A percentile compares a stretch with the other conserved stretches of the same genome.
Conservation (phyloP, 2,113 vertebrate species). For the Dolichallabes microphthalmus region DNA sequence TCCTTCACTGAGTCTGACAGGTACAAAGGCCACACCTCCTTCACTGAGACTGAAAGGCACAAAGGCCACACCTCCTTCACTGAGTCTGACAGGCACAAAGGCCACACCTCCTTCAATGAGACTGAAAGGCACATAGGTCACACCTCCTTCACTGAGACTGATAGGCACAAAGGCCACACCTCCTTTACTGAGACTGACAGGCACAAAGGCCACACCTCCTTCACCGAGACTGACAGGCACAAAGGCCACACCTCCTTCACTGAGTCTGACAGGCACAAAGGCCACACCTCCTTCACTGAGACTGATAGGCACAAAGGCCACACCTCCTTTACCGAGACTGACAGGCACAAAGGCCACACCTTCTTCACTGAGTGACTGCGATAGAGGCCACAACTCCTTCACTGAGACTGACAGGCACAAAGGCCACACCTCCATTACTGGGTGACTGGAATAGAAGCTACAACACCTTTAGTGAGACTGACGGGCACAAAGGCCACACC, state of each 20-base stretch:
- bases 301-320: not conserved
- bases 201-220: not conserved
- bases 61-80: not conserved
- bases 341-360: not conserved
- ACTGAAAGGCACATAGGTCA: not conserved
- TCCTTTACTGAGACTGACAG: not conserved
- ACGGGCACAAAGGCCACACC: too few relatives aligned
- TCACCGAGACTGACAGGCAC: not conserved
- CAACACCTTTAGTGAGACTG: too few relatives aligned
- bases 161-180: not conserved
- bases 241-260: not conserved
- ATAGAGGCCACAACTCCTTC: not conserved
- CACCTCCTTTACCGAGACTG: not conserved
- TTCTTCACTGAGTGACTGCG: not conserved
- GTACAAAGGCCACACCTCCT: not conserved
- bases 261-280: not conserved
- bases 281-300: not conserved
- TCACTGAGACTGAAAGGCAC: not conserved
- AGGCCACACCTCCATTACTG: not conserved
- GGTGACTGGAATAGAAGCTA: too few relatives aligned
- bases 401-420: not conserved
- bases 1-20: not conserved
- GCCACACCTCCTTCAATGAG: not conserved
- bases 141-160: not conserved
- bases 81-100: not conserved